These are phyloP conservation scores for Porites rus DNA, from an alignment of 92 coral and sea anemone species.

Conservation along the genomic window DNA sequence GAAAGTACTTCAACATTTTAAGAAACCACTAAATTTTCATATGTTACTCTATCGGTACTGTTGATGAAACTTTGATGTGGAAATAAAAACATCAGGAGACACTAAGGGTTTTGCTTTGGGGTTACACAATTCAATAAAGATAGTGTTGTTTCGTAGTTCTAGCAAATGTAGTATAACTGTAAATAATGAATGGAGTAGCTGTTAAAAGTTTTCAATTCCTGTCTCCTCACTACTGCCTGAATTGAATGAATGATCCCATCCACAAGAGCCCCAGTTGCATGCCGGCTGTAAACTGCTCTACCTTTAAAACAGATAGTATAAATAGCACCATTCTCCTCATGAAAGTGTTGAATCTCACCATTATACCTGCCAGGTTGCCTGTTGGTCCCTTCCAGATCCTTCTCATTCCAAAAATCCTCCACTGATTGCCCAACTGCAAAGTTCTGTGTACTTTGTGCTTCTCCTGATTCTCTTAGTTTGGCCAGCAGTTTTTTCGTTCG, in stretches of 20 bases:
- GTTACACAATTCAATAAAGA: background rate
- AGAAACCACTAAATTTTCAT: conserved; percentile 17
- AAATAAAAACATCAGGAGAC: conserved; percentile 19
- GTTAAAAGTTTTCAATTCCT: too few species aligned
- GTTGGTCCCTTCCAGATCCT: conserved; percentile 48
- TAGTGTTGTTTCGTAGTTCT: background rate
- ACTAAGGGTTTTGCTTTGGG: conserved; percentile 6
- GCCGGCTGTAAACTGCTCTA: conserved; percentile 39
- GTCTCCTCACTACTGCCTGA: too few species aligned
- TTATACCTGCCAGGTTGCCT: conserved; percentile 52
- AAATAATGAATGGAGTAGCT: too few species aligned
- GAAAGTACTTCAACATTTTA: background rate
- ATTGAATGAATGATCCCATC: conserved; percentile 31
- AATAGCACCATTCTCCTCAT: conserved; percentile 15
- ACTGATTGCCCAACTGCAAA: conserved; percentile 34
- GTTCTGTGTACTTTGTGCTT: background rate
- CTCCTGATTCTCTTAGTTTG: background rate
- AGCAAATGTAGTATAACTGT: too few species aligned
- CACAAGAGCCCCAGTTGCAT: conserved; percentile 54
- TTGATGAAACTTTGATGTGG: conserved; percentile 22
- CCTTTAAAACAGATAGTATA: conserved; percentile 8
- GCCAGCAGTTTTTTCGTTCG: conserved; percentile 2
- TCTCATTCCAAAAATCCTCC: conserved; percentile 53
- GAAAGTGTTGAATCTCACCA: conserved; percentile 55
- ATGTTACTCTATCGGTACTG: conserved; percentile 18